Conservation (phyloP, 2,888 invertebrate species). For the Scrobipalpa costella region DNA sequence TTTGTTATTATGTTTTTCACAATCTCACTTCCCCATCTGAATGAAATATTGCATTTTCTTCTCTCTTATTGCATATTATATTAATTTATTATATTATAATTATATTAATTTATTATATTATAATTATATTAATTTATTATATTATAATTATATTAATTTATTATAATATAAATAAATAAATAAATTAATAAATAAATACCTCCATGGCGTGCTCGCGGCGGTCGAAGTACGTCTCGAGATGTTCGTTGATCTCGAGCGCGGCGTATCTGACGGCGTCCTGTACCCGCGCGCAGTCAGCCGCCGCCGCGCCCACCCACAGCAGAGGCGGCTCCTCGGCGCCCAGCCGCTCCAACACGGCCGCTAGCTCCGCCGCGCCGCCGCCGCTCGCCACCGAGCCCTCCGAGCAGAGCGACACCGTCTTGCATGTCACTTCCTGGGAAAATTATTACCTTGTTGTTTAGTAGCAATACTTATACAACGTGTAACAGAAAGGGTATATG, state of each 20-base stretch:
- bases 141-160: too few relatives aligned
- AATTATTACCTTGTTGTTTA: too few relatives aligned
- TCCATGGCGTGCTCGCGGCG: constrained; percentile 93
- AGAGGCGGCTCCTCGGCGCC: constrained; percentile 90
- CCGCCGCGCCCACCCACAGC: constrained; percentile 90
- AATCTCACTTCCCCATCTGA: too few relatives aligned
- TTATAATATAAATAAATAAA: too few relatives aligned
- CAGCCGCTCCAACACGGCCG: constrained; percentile 83
- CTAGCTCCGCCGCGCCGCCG: constrained; percentile 53
- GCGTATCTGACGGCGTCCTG: constrained; percentile 93
- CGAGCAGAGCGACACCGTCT: constrained; percentile 79
- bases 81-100: too few relatives aligned
- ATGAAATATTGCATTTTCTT: too few relatives aligned
- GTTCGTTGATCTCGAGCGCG: constrained; percentile 96
- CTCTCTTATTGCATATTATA: too few relatives aligned
- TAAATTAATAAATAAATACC: constrained; percentile 62
- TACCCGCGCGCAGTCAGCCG: constrained; percentile 85
- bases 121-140: too few relatives aligned
- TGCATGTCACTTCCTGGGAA: constrained; percentile 91
- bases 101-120: too few relatives aligned
- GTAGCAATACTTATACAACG: too few relatives aligned
- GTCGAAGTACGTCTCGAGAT: constrained; percentile 96
- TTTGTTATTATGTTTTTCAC: too few relatives aligned
- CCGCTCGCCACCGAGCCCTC: constrained; percentile 46
- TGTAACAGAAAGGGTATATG: too few relatives aligned